Percentiles rank a stretch among this genome's conserved stretches.
These are phyloP conservation scores for Lepidochrysops patricia DNA, from an alignment of 2,888 invertebrate species.

Conservation along the genomic window DNA sequence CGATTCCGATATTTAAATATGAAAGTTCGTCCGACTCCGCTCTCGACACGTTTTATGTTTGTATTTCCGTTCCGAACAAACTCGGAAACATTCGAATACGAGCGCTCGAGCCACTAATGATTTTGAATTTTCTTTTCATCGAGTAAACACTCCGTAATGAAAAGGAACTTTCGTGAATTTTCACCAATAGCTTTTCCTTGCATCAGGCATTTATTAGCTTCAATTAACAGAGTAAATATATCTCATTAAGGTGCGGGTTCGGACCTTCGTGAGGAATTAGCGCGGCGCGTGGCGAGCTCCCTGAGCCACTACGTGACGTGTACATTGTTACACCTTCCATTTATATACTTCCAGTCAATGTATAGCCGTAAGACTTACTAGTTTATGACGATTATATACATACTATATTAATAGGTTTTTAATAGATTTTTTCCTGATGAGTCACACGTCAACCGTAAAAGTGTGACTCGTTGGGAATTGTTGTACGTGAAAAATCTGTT, in stretches of 20 bases:
- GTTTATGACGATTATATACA: no score
- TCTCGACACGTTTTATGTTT: slow-evolving; percentile 4
- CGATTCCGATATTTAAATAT: slow-evolving; percentile 10
- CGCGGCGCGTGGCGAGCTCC: slow-evolving; percentile 38
- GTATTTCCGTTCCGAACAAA: background rate
- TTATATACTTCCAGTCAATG: background rate
- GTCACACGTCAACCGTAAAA: no score
- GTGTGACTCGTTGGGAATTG: no score
- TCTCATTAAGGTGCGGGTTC: slow-evolving; percentile 31
- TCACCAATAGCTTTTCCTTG: background rate
- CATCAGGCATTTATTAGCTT: background rate
- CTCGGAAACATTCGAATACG: background rate
- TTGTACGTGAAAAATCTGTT: no score
- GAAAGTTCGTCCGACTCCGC: slow-evolving; percentile 1
- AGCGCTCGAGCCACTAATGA: background rate
- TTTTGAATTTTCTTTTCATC: background rate
- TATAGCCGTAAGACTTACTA: no score
- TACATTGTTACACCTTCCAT: background rate
- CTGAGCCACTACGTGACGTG: slow-evolving; percentile 41
- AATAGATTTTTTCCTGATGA: no score
- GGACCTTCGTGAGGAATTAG: slow-evolving; percentile 44
- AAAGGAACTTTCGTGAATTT: background rate
- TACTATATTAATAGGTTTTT: no score
- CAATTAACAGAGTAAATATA: background rate
- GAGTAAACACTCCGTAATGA: background rate